Percentiles rank a stretch among this genome's conserved stretches.
Evolutionary conservation across 2,888 invertebrate species (phyloP).

Genomic region (Epinotia demarniana): DNA sequence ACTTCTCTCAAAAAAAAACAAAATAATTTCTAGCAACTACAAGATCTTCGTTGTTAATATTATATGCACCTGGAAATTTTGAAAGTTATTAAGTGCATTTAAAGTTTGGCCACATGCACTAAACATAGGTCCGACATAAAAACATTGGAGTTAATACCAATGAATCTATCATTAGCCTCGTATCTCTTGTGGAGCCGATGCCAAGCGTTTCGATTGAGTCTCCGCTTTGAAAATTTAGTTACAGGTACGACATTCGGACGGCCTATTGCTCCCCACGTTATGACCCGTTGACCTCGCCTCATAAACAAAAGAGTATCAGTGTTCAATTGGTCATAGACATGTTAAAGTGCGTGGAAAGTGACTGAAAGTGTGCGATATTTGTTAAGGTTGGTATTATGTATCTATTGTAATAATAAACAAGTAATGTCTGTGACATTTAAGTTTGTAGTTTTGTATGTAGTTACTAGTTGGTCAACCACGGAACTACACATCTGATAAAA

Average conservation of each 20-base stretch:
- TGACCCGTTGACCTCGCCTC: constrained; percentile 55
- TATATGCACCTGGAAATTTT: too few relatives aligned
- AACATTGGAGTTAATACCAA: constrained; percentile 6
- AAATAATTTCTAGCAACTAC: too few relatives aligned
- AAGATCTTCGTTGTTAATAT: too few relatives aligned
- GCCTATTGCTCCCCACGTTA: constrained; percentile 53
- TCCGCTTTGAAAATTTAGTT: constrained; percentile 76
- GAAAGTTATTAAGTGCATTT: too few relatives aligned
- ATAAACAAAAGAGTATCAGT: constrained; percentile 51
- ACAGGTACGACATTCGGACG: constrained; percentile 64
- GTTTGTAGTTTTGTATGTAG: too few relatives aligned
- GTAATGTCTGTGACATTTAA: too few relatives aligned
- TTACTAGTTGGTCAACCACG: too few relatives aligned
- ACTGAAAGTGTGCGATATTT: constrained; percentile 42
- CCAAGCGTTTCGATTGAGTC: constrained; percentile 73
- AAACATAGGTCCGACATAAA: not conserved
- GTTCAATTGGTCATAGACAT: constrained; percentile 19
- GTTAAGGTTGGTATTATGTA: constrained; percentile 30
- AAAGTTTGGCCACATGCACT: not conserved
- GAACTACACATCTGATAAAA: too few relatives aligned
- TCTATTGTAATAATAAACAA: too few relatives aligned
- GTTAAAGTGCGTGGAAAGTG: constrained; percentile 44
- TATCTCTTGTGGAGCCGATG: constrained; percentile 64
- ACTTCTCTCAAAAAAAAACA: too few relatives aligned
- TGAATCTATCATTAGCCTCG: constrained; percentile 65